These are phyloP conservation scores for Cryptoprocta ferox DNA, from an alignment of 2,797 vertebrate species.

Conservation along the genomic window DNA sequence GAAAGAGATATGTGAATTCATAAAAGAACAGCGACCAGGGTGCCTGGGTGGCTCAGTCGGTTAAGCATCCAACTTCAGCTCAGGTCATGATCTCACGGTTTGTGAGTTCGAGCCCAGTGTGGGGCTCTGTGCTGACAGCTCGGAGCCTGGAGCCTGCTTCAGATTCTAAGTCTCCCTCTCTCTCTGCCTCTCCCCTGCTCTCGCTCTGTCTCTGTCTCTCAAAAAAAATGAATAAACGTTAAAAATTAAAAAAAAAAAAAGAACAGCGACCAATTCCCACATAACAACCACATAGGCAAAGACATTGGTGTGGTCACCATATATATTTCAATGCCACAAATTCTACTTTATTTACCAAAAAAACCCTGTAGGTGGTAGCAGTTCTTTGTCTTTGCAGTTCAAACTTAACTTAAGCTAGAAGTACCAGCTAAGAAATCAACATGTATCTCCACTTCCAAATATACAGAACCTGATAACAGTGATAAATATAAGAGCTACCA, in stretches of 20 bases:
- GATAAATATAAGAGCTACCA: neutral
- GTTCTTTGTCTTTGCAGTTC: neutral
- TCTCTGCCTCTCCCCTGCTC: too few species aligned
- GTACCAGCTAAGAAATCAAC: neutral
- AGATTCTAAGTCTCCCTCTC: too few species aligned
- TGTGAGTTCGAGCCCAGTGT: too few species aligned
- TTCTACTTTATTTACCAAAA: slow-evolving; percentile 16
- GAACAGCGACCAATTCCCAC: neutral
- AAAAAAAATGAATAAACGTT: too few species aligned
- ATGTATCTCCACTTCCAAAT: neutral
- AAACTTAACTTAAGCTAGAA: neutral
- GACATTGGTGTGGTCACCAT: neutral
- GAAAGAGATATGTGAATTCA: neutral
- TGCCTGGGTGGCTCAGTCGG: too few species aligned
- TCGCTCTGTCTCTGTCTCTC: too few species aligned
- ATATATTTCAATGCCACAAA: neutral
- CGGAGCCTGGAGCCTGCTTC: too few species aligned
- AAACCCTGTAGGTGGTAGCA: neutral
- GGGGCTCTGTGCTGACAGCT: too few species aligned
- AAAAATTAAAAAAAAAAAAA: neutral
- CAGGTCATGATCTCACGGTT: too few species aligned
- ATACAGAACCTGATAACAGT: neutral
- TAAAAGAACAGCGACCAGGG: neutral
- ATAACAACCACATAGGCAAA: neutral
- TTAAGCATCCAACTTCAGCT: too few species aligned